These are phyloP conservation scores for Leptoteleia sp. DNA, from an alignment of 1,140 invertebrate genomes.

Conservation along the genomic window DNA sequence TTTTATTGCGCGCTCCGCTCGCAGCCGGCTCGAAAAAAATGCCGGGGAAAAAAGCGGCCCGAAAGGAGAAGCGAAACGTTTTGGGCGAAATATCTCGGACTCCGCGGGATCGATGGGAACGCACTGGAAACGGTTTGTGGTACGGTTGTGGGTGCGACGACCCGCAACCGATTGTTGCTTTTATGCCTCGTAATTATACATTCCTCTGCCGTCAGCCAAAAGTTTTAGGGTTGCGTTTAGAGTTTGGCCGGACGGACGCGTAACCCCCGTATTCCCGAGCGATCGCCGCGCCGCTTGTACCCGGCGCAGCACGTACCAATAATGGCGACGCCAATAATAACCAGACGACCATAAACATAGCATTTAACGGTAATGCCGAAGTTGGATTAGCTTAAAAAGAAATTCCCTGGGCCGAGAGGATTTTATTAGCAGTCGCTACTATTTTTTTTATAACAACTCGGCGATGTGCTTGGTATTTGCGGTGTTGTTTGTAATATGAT, in stretches of 20 bases:
- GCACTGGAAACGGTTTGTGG: conserved; percentile 47
- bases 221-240: conserved; percentile 76
- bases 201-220: conserved; percentile 69
- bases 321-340: too few species aligned
- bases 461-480: too few species aligned
- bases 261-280: conserved; percentile 55
- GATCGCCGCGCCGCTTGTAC: background rate
- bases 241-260: conserved; percentile 53
- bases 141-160: conserved; percentile 67
- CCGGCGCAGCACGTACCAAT: conserved; percentile 54
- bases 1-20: conserved; percentile 39
- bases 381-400: too few species aligned
- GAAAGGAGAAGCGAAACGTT: conserved; percentile 32
- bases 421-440: too few species aligned
- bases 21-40: conserved; percentile 35
- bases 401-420: too few species aligned
- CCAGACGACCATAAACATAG: too few species aligned
- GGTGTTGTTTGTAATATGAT: too few species aligned
- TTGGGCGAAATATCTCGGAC: conserved; percentile 66
- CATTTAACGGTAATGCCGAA: too few species aligned
- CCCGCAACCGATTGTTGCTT: conserved; percentile 77
- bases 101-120: conserved; percentile 67
- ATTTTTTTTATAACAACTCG: too few species aligned
- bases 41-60: conserved; percentile 44
- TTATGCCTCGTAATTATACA: conserved; percentile 81